Evolutionary conservation across 2,888 invertebrate species (phyloP).

Genomic region (Pandemis corylana): DNA sequence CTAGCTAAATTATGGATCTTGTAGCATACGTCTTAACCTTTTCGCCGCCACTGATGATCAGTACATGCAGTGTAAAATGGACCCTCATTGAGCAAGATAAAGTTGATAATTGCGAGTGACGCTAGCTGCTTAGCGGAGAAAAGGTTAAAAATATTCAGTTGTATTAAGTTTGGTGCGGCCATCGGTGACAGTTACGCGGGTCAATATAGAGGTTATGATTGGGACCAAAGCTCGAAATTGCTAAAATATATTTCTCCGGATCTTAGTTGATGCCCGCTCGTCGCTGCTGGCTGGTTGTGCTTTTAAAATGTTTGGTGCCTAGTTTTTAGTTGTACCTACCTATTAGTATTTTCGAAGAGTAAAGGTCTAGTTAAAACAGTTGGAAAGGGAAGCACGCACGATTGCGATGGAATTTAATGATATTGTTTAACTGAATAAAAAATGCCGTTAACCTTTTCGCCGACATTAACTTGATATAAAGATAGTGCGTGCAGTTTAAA

Average conservation of each 20-base stretch:
- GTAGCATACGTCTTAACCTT: no score
- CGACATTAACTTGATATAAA: no score
- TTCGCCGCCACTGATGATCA: no score
- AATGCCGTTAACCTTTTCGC: no score
- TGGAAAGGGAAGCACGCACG: not conserved
- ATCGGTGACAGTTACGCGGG: conserved; percentile 4
- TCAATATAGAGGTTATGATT: conserved; percentile 42
- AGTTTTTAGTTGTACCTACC: conserved; percentile 47
- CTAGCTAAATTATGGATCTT: no score
- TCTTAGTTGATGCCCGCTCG: not conserved
- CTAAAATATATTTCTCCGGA: conserved; percentile 24
- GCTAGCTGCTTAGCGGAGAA: no score
- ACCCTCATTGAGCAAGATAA: no score
- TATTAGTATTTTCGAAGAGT: not conserved
- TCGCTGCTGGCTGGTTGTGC: conserved; percentile 47
- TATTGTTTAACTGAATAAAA: not conserved
- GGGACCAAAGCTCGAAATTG: conserved; percentile 59
- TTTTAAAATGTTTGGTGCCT: conserved; percentile 64
- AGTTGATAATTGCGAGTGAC: no score
- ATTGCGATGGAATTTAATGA: not conserved
- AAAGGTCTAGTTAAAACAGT: not conserved
- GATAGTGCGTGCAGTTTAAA: no score
- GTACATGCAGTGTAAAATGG: no score
- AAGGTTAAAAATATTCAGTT: no score
- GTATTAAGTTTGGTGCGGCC: not conserved